A percentile compares a stretch with the other conserved stretches of the same genome.
Evolutionary conservation across 2,888 invertebrate genomes (phyloP).

Genomic region (Noctua pronuba): DNA sequence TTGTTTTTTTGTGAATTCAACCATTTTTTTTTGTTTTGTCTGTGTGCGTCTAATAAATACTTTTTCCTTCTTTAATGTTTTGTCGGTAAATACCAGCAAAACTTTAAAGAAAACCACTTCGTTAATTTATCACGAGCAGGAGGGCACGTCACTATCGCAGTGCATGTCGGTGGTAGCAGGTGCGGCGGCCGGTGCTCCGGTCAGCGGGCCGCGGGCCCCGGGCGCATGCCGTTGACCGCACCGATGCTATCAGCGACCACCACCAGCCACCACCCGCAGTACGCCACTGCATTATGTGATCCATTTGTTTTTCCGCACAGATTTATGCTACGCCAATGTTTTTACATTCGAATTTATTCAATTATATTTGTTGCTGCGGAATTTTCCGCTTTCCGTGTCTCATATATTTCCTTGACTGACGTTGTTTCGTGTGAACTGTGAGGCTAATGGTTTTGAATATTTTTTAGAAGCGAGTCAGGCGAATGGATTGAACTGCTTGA

Average conservation of each 20-base stretch:
- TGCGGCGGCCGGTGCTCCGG: constrained; percentile 44
- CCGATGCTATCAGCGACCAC: constrained; percentile 66
- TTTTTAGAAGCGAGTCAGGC: constrained; percentile 32
- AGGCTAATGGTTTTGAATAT: constrained; percentile 41
- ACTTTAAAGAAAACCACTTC: neutral
- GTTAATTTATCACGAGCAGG: neutral
- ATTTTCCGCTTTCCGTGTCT: constrained; percentile 59
- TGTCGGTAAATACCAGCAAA: neutral
- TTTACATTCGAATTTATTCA: constrained; percentile 65
- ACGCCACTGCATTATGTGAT: constrained; percentile 71
- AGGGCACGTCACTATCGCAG: constrained; percentile 50
- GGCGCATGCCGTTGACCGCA: constrained; percentile 67
- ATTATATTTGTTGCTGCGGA: constrained; percentile 60
- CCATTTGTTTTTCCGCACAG: constrained; percentile 74
- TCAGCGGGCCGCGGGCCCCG: constrained; percentile 47
- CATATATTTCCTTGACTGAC: constrained; percentile 58
- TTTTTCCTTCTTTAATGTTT: too few species aligned
- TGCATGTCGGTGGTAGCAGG: constrained; percentile 40
- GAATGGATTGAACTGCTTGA: constrained; percentile 23
- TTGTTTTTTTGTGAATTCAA: too few species aligned
- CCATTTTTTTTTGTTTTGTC: neutral
- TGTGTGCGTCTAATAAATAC: too few species aligned
- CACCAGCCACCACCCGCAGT: constrained; percentile 51
- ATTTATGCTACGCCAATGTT: constrained; percentile 72
- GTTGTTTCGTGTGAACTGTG: constrained; percentile 54